A percentile compares a stretch with the other conserved stretches of the same genome.
These are phyloP conservation scores for Crypturellus undulatus DNA, from an alignment of 2,113 vertebrate species.

Conservation along the genomic window DNA sequence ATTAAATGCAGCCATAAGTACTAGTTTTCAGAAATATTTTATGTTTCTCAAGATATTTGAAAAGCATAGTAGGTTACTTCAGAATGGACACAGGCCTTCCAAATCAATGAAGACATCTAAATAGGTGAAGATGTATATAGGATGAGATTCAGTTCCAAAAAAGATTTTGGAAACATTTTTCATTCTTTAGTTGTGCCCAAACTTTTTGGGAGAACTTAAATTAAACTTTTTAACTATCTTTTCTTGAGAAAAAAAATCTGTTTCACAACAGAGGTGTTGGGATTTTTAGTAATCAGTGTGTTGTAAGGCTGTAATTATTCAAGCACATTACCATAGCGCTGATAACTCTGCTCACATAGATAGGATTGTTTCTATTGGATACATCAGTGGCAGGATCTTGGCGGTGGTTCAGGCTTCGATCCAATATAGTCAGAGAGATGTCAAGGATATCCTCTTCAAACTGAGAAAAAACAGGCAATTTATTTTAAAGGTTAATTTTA, in stretches of 20 bases:
- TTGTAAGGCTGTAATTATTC: not conserved
- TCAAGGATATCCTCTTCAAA: constrained; percentile 70
- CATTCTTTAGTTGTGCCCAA: not conserved
- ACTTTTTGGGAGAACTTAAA: not conserved
- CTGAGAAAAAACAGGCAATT: not conserved
- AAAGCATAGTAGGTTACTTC: not conserved
- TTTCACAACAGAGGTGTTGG: fast-evolving
- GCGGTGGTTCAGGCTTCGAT: constrained; percentile 31
- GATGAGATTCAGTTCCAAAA: not conserved
- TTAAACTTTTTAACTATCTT: not conserved
- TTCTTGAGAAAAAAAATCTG: not conserved
- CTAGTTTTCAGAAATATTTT: not conserved
- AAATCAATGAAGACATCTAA: not conserved
- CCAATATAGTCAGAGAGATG: constrained; percentile 57
- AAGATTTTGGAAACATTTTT: not conserved
- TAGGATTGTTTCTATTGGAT: not conserved
- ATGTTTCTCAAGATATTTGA: not conserved
- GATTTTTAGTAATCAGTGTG: not conserved
- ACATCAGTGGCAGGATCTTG: constrained; percentile 33
- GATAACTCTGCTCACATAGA: constrained; percentile 59
- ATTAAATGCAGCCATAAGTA: not conserved
- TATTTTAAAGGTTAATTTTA: not conserved
- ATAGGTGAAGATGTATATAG: not conserved
- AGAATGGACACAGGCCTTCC: not conserved
- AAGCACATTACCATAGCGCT: constrained; percentile 46